phyloP scores from a whole-genome alignment of 2,888 invertebrate species.

The Syrista parreyssii region DNA sequence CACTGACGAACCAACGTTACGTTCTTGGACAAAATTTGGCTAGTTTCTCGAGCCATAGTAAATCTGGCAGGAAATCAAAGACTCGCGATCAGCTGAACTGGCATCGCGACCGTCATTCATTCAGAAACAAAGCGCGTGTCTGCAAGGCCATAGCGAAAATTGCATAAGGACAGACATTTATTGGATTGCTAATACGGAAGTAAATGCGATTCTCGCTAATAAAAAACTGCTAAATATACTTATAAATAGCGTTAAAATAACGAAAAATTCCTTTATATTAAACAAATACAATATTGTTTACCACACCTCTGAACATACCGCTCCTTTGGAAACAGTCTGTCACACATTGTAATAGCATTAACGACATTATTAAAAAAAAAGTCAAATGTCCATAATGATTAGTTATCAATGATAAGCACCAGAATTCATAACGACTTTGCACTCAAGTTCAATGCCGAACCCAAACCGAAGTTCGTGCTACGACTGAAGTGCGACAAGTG shows the following conservation, averaged over 20 bases:
- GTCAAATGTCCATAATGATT: neutral
- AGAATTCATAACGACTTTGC: neutral
- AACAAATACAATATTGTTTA: neutral
- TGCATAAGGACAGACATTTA: neutral
- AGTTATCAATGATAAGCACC: neutral
- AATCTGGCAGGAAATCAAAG: neutral
- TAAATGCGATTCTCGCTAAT: neutral
- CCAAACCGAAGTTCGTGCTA: neutral
- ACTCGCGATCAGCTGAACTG: conserved; percentile 3
- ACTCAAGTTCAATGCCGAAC: neutral
- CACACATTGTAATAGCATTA: conserved; percentile 44
- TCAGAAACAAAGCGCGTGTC: conserved; percentile 1
- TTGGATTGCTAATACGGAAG: neutral
- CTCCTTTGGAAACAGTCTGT: conserved; percentile 41
- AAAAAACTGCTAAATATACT: neutral
- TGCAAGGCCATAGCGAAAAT: neutral
- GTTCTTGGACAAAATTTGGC: neutral
- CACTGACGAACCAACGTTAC: neutral
- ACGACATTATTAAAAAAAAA: conserved; percentile 39
- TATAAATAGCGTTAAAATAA: neutral
- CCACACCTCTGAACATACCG: conserved; percentile 34
- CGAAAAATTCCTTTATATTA: neutral
- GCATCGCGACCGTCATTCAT: neutral
- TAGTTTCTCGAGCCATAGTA: neutral
- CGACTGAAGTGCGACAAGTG: neutral